phyloP scores from a whole-genome alignment of 2,113 vertebrate species.

The Pachyramphus minor region DNA sequence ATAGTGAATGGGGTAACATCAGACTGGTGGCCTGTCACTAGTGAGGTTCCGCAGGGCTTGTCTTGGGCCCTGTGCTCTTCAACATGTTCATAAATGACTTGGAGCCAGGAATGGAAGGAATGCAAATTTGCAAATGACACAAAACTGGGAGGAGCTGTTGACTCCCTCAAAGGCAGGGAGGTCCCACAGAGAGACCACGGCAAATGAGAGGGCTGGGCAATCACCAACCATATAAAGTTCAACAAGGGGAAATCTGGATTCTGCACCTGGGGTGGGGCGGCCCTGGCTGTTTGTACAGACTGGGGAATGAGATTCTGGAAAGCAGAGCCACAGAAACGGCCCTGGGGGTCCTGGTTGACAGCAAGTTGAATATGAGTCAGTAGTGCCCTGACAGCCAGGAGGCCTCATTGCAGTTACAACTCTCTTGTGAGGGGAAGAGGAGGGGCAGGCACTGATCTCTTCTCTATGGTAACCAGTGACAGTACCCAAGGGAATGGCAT shows the following conservation, averaged over 20 bases:
- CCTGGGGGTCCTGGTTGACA: neutral
- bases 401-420: neutral
- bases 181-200: neutral
- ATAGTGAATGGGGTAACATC: neutral
- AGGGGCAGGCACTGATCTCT: neutral
- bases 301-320: neutral
- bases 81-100: neutral
- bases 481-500: neutral
- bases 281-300: neutral
- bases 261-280: neutral
- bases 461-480: neutral
- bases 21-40: neutral
- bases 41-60: neutral
- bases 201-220: neutral
- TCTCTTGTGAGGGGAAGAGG: neutral
- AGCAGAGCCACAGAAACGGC: neutral
- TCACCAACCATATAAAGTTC: neutral
- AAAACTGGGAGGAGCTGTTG: neutral
- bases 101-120: neutral
- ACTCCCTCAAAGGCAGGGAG: neutral
- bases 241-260: neutral
- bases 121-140: neutral
- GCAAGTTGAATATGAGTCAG: neutral
- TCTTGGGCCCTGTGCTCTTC: neutral
- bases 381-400: neutral